A percentile compares a stretch with the other conserved stretches of the same genome.
Conservation (phyloP, 2,888 invertebrate genomes). For the Synergus umbraculus region DNA sequence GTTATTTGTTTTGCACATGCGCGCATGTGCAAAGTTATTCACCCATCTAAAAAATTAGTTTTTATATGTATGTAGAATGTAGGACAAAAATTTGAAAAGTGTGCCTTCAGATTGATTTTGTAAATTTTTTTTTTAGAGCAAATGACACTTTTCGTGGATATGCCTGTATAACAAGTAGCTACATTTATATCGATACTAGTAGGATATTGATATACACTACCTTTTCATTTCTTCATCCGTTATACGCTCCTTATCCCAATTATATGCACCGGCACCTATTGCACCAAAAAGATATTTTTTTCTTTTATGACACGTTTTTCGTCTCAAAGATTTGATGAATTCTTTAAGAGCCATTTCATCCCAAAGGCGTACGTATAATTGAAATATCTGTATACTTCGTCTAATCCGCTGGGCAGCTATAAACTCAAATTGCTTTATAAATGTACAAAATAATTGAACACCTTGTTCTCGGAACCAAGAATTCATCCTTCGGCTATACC, state of each 20-base stretch:
- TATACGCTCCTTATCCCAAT: conserved; percentile 83
- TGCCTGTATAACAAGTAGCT: neutral
- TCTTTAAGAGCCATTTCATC: conserved; percentile 81
- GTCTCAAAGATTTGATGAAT: conserved; percentile 78
- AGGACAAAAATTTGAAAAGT: no score
- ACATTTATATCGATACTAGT: neutral
- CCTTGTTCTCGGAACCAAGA: conserved; percentile 68
- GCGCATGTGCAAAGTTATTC: no score
- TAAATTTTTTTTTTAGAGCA: no score
- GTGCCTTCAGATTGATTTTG: no score
- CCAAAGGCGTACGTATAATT: conserved; percentile 82
- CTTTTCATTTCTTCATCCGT: conserved; percentile 79
- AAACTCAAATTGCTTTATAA: conserved; percentile 71
- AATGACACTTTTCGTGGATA: no score
- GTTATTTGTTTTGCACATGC: no score
- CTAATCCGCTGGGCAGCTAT: conserved; percentile 81
- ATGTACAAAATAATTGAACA: conserved; percentile 63
- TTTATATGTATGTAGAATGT: no score
- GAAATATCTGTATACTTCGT: conserved; percentile 82
- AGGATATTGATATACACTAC: conserved; percentile 61
- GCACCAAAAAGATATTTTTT: conserved; percentile 80
- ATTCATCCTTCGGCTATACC: conserved; percentile 60
- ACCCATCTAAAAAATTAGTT: no score
- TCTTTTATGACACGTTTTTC: conserved; percentile 77
- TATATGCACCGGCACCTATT: conserved; percentile 79